Evolutionary conservation across 2,888 invertebrate genomes (phyloP).

Genomic region (Stramonita haemastoma): DNA sequence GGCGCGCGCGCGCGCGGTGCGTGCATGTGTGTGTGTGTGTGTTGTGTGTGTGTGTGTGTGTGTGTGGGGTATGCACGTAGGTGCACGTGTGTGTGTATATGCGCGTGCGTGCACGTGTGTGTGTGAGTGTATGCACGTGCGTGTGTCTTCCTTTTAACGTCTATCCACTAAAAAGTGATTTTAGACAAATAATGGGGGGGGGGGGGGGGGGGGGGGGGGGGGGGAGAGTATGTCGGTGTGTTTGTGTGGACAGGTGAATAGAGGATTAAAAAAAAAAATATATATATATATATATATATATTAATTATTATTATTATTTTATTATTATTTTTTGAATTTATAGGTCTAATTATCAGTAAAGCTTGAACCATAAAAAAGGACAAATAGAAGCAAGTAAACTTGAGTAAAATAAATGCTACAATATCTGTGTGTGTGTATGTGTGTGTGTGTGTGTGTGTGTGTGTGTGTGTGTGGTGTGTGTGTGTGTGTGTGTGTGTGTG

Average conservation of each 20-base stretch:
- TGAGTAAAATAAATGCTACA: too few species aligned
- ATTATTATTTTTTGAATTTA: not conserved
- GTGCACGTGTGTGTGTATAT: not conserved
- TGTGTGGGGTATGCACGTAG: too few species aligned
- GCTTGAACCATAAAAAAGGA: too few species aligned
- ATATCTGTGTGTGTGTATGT: not conserved
- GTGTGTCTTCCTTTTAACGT: too few species aligned
- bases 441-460: not conserved
- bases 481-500: slow-evolving; percentile 16
- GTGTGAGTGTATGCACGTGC: not conserved
- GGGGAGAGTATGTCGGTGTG: too few species aligned
- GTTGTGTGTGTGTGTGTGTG: slow-evolving; percentile 9
- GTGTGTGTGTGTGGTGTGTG: slow-evolving; percentile 3
- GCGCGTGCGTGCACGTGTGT: not conserved
- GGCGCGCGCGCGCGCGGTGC: too few species aligned
- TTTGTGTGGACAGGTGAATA: too few species aligned
- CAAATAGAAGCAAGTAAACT: too few species aligned
- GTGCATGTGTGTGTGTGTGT: not conserved
- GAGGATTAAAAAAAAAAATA: not conserved
- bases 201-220: too few species aligned
- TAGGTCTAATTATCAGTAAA: too few species aligned
- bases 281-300: not conserved
- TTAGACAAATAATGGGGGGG: too few species aligned
- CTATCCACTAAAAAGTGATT: too few species aligned
- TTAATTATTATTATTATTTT: not conserved